Evolutionary conservation across 2,797 vertebrate species (phyloP).

Genomic region (Moxostoma hubbsi): DNA sequence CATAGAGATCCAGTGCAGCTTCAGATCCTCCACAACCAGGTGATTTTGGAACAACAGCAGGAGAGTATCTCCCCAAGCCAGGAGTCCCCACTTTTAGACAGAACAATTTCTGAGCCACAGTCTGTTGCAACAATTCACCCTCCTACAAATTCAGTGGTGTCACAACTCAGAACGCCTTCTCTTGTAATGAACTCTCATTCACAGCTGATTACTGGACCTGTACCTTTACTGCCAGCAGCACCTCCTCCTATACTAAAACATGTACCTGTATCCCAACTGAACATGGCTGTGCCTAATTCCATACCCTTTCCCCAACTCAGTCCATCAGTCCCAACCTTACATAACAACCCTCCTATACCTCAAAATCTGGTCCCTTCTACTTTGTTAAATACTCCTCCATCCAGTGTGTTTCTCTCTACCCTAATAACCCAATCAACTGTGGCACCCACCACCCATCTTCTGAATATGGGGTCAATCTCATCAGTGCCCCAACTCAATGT

Average conservation of each 20-base stretch:
- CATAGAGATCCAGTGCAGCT: constrained; percentile 88
- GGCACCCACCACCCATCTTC: neutral
- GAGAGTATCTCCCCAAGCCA: constrained; percentile 36
- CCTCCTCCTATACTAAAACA: constrained; percentile 21
- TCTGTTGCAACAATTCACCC: neutral
- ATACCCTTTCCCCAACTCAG: neutral
- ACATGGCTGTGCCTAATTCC: neutral
- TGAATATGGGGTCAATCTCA: constrained; percentile 47
- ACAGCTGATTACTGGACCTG: constrained; percentile 40
- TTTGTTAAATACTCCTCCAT: constrained; percentile 10
- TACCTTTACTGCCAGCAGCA: constrained; percentile 38
- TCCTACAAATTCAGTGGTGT: constrained; percentile 42
- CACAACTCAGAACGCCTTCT: neutral
- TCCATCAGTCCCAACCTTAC: constrained; percentile 15
- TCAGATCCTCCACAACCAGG: constrained; percentile 93
- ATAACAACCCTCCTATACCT: neutral
- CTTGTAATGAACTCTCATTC: constrained; percentile 14
- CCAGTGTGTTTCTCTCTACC: neutral
- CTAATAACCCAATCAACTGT: neutral
- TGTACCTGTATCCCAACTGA: constrained; percentile 6
- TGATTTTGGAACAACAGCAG: constrained; percentile 88
- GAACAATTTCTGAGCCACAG: neutral
- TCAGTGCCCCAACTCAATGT: constrained; percentile 57
- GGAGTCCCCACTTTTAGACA: constrained; percentile 21
- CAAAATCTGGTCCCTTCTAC: constrained; percentile 3